phyloP scores from a whole-genome alignment of 2,797 vertebrate species.

The Lacerta agilis region DNA sequence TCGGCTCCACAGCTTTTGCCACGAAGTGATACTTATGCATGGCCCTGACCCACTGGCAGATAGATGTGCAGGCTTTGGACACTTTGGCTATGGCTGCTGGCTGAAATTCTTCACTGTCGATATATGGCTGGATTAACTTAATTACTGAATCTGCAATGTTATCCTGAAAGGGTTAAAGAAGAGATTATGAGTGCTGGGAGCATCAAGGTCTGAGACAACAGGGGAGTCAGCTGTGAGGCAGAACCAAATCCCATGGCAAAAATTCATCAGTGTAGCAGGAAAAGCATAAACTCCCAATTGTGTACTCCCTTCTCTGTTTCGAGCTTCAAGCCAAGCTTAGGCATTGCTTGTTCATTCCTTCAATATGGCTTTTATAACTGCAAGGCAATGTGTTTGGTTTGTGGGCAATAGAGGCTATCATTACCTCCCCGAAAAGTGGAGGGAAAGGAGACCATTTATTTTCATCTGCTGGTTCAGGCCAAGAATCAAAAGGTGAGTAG shows the following conservation, averaged over 20 bases:
- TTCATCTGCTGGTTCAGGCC: neutral
- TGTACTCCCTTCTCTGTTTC: neutral
- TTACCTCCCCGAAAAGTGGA: neutral
- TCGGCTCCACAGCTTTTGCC: conserved; percentile 86
- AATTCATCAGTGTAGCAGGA: neutral
- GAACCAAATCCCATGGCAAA: neutral
- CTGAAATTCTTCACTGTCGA: conserved; percentile 92
- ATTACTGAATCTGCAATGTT: conserved; percentile 90
- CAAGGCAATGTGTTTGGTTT: neutral
- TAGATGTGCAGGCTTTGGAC: conserved; percentile 93
- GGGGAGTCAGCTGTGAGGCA: neutral
- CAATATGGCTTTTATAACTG: neutral
- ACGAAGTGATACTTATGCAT: conserved; percentile 94
- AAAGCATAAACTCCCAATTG: neutral
- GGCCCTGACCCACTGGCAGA: conserved; percentile 94
- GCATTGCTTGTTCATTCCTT: neutral
- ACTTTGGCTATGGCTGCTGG: conserved; percentile 89
- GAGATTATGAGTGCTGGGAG: neutral
- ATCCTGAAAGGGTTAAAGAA: conserved; percentile 77
- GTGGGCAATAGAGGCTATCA: neutral
- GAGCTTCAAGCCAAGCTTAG: neutral
- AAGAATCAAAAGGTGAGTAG: neutral
- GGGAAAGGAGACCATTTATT: neutral
- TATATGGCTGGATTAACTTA: conserved; percentile 88
- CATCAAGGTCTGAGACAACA: neutral